Conservation (phyloP, 2,797 vertebrate species). For the Nannoperca obscura region DNA sequence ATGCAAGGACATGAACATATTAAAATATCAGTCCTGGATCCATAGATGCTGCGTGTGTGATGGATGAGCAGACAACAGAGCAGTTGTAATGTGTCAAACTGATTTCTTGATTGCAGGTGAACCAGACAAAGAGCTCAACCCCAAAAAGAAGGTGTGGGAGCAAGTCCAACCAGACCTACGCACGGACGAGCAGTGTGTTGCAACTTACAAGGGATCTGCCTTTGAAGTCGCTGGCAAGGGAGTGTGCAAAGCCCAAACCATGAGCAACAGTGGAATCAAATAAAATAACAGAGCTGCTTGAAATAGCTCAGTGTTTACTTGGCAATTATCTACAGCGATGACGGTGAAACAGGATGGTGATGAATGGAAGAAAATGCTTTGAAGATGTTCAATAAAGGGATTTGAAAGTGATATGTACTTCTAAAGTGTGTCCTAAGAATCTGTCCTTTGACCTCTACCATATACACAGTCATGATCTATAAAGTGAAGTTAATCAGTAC, state of each 20-base stretch:
- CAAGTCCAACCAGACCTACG: slow-evolving; percentile 95
- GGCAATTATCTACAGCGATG: slow-evolving; percentile 40
- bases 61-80: slow-evolving; percentile 7
- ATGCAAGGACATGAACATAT: slow-evolving; percentile 11
- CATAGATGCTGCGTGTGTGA: slow-evolving; percentile 13
- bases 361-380: slow-evolving; percentile 70
- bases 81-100: slow-evolving; percentile 18
- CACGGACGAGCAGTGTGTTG: slow-evolving; percentile 91
- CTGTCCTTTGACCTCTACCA: slow-evolving; percentile 1
- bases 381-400: slow-evolving; percentile 86
- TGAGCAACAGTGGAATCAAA: slow-evolving; percentile 95
- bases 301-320: slow-evolving; percentile 56
- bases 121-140: slow-evolving; percentile 97
- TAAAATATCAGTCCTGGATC: not conserved
- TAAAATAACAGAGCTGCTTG: slow-evolving; percentile 74
- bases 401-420: slow-evolving; percentile 52
- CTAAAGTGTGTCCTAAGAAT: slow-evolving; percentile 29
- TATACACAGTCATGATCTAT: slow-evolving; percentile 33
- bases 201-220: slow-evolving; percentile 93
- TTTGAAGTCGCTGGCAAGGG: slow-evolving; percentile 96
- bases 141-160: slow-evolving; percentile 99
- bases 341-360: slow-evolving; percentile 39
- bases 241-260: slow-evolving; percentile 93
- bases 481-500: slow-evolving; percentile 40
- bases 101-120: slow-evolving; percentile 85